phyloP scores from a whole-genome alignment of 2,797 vertebrate genomes.

The Paguma larvata region DNA sequence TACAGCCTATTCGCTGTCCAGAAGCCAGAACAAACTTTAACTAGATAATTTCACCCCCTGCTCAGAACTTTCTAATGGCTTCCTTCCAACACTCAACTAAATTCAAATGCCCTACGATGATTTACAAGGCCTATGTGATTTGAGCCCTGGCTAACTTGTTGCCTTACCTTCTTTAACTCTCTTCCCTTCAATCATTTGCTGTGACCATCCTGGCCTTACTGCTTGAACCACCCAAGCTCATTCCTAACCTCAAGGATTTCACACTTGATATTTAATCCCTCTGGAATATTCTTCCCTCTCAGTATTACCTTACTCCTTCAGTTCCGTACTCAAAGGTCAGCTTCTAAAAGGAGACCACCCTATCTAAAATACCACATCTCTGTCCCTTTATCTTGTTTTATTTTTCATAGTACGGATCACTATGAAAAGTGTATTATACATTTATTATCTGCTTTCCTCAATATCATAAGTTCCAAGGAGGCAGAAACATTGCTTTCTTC shows the following conservation, averaged over 20 bases:
- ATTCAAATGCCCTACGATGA: conserved; percentile 1
- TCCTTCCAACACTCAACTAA: conserved; percentile 48
- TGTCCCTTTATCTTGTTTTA: background rate
- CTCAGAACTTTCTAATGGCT: conserved; percentile 14
- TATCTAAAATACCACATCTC: background rate
- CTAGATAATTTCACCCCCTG: background rate
- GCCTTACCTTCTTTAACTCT: background rate
- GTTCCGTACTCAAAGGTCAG: background rate
- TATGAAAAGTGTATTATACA: background rate
- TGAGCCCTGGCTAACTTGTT: conserved; percentile 17
- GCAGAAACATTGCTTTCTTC: background rate
- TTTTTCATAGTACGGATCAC: background rate
- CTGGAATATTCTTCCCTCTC: background rate
- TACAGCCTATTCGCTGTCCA: background rate
- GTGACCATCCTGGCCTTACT: background rate
- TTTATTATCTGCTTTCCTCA: background rate
- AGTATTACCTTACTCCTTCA: background rate
- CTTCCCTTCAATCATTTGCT: background rate
- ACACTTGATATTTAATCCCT: conserved; percentile 24
- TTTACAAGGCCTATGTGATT: conserved; percentile 1
- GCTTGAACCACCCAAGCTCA: conserved; percentile 12
- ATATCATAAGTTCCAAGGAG: conserved; percentile 3
- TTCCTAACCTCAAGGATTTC: background rate
- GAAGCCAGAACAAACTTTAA: conserved; percentile 22
- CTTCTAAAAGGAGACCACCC: background rate